A percentile compares a stretch with the other conserved stretches of the same genome.
Evolutionary conservation across 2,113 vertebrate species (phyloP).

Genomic region (Chitala chitala): DNA sequence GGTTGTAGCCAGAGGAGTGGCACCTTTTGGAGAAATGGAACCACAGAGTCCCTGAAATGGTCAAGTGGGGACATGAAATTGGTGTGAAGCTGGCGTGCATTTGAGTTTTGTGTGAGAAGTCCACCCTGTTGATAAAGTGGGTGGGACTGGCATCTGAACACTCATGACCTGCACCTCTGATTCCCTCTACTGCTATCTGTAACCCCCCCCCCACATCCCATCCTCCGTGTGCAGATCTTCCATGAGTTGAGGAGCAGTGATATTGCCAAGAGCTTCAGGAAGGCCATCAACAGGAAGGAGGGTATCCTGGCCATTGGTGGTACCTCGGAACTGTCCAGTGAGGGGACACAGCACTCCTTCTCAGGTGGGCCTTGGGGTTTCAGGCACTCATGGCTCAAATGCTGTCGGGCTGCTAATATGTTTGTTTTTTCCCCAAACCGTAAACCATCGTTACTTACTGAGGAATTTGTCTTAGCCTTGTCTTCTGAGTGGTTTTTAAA

Average conservation of each 20-base stretch:
- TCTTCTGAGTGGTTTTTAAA: not conserved
- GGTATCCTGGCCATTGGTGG: slow-evolving; percentile 85
- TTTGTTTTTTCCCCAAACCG: no score
- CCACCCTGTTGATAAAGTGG: no score
- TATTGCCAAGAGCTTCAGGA: slow-evolving; percentile 73
- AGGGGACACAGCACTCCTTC: slow-evolving; percentile 87
- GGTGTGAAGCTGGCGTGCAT: no score
- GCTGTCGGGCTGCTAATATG: not conserved
- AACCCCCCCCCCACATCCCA: slow-evolving; percentile 64
- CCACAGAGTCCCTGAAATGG: not conserved
- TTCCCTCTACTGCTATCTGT: no score
- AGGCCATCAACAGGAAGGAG: slow-evolving; percentile 85
- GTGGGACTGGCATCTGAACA: no score
- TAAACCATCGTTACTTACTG: not conserved
- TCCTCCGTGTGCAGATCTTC: slow-evolving; percentile 74
- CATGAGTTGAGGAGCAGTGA: slow-evolving; percentile 76
- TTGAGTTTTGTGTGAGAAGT: not conserved
- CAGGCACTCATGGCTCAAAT: not conserved
- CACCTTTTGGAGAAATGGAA: not conserved
- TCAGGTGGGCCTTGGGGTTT: slow-evolving; percentile 42
- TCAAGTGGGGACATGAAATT: no score
- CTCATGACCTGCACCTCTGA: not conserved
- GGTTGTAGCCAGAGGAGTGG: no score
- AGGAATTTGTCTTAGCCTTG: not conserved
- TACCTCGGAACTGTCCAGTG: slow-evolving; percentile 81